phyloP scores from a whole-genome alignment of 2,113 vertebrate species.

The Hemiprocne comata region DNA sequence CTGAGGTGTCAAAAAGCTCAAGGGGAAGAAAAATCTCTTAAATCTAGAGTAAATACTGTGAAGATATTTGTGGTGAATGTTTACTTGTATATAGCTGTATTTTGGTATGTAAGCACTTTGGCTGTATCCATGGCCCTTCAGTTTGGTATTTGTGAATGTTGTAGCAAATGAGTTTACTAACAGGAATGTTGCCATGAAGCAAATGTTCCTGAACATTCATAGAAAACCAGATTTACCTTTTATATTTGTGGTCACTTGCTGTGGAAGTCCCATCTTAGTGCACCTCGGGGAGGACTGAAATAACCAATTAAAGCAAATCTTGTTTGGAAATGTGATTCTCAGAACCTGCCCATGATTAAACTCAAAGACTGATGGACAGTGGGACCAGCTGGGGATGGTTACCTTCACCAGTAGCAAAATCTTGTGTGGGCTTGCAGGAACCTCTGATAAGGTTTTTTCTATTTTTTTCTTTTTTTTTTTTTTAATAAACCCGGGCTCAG shows the following conservation, averaged over 20 bases:
- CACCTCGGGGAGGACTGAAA: not conserved
- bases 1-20: not conserved
- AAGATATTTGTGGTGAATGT: not conserved
- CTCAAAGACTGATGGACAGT: not conserved
- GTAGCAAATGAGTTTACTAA: constrained; percentile 52
- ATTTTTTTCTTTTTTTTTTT: not conserved
- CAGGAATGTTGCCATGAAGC: constrained; percentile 26
- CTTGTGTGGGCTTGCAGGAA: not conserved
- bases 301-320: not conserved
- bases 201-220: constrained; percentile 33
- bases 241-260: not conserved
- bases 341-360: not conserved
- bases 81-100: constrained; percentile 13
- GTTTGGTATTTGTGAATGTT: constrained; percentile 48
- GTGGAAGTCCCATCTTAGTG: not conserved
- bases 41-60: not conserved
- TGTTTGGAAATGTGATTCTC: not conserved
- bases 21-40: not conserved
- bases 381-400: not conserved
- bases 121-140: not conserved
- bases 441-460: no score
- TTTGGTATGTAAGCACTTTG: not conserved
- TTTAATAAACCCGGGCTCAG: not conserved
- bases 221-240: not conserved
- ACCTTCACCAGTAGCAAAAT: not conserved